These are phyloP conservation scores for Microvelia longipes DNA, from an alignment of 1,140 invertebrate species.

Conservation along the genomic window DNA sequence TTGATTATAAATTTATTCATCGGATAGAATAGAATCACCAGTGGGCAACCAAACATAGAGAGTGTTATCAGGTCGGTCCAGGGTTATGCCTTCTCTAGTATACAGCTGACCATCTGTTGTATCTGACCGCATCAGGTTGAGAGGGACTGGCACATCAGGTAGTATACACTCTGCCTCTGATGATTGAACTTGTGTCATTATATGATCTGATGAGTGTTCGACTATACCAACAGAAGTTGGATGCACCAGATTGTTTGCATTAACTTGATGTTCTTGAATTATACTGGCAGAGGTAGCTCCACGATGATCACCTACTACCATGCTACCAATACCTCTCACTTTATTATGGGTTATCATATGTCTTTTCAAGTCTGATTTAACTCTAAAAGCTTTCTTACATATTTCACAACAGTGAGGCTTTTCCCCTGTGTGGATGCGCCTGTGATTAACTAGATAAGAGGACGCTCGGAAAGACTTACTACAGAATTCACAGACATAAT, in stretches of 20 bases:
- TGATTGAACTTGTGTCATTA: background rate
- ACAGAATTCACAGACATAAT: slow-evolving; percentile 77
- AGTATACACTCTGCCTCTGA: background rate
- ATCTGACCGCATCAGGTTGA: slow-evolving; percentile 9
- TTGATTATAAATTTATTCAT: slow-evolving; percentile 4
- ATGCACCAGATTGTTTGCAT: slow-evolving; percentile 1
- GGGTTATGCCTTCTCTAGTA: background rate
- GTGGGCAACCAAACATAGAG: slow-evolving; percentile 15
- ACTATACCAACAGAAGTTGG: background rate
- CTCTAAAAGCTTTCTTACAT: slow-evolving; percentile 69
- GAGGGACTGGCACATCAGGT: slow-evolving; percentile 3
- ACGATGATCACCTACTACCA: too few relatives aligned
- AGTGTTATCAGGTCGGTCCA: slow-evolving; percentile 5
- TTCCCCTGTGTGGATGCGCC: slow-evolving; percentile 79
- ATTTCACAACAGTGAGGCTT: slow-evolving; percentile 60
- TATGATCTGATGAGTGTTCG: background rate
- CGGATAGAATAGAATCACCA: slow-evolving; percentile 8
- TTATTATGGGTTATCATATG: slow-evolving; percentile 64
- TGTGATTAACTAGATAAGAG: slow-evolving; percentile 69
- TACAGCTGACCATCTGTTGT: slow-evolving; percentile 2
- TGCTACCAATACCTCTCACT: slow-evolving; percentile 28
- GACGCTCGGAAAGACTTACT: slow-evolving; percentile 68
- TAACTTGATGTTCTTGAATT: background rate
- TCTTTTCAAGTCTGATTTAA: slow-evolving; percentile 71
- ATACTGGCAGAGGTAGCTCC: background rate